Evolutionary conservation across 2,797 vertebrate genomes (phyloP), one percentile per base, ranked within the genome.

Genomic region (Typhlichthys subterraneus): DNA sequence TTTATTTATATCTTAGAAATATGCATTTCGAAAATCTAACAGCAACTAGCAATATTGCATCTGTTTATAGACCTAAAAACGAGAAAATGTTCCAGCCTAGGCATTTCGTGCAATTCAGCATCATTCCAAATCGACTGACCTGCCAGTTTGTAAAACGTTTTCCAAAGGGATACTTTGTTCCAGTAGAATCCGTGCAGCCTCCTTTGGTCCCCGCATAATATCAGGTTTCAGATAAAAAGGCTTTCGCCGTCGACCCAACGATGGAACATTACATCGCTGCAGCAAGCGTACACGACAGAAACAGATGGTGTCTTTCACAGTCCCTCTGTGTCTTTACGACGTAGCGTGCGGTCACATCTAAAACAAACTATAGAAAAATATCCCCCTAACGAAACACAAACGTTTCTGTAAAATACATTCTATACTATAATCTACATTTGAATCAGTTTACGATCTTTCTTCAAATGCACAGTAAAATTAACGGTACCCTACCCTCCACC

Each of bases 161-260:
- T 70, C 59, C 65, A 33, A 73, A 73, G 69, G 75, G 79, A 67
- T 75, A 77, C 78, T 88, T 87, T 85, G 85, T 88, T 91, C 85
- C 87, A 74, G 77, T 85, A 53, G 51, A 52, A 74, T 90, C 80
- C 76, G 54, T 63, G 47, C 78, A 76, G 73, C 14, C 46, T 53
- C 60, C 72, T 77, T 65, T 52, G 69, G 60, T 79, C 72, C 82
- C 88, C 45, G 89, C 90, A 92, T 92, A 91, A 86, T 89, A 91
- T 72, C 87, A 63, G 67, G 81, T 63, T 81, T 76, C 73, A 61
- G 58, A 65, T 29, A 62, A 11, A 29, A 65, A 67, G 65, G 80
- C 77, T 69, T 57, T 66, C 65, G 67, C 78, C 80, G 80, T 63
- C 59, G 75, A 67, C 72, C 72, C 79, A 45, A 54, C 70, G 67